Evolutionary conservation across 2,797 vertebrate species (phyloP), one percentile per base, ranked within the genome.

Genomic region (Enteromius afrohamiltoni): DNA sequence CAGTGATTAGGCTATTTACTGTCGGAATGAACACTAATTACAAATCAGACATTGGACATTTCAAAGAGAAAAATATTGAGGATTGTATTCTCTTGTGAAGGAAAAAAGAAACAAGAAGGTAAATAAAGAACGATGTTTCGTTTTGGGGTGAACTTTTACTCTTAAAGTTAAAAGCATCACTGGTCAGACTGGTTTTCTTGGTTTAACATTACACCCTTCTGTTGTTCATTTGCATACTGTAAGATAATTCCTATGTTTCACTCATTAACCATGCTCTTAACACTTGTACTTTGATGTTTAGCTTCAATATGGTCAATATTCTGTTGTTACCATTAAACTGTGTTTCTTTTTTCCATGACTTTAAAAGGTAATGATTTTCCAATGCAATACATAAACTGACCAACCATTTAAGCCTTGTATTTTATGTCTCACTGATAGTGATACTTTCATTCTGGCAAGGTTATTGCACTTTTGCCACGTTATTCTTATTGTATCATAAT

Each of bases 361-460:
- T 34, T 74, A n/a, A 73, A 60, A 80, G 78, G 78, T 88, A 86
- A 88, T 86, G 13, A 85, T 86, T 85, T 71, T 37, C 78, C 64
- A 13, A 13, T 73, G 42, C 47, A 81, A 37, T 81, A 81, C 69
- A 71, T 74, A 68, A 86, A 80, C 82, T 31, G 70, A 37, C 55
- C 85, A 82, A 75, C 74, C 80, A 79, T 80, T 78, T 75, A 51
- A 85, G 53, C 73, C 19, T n/a, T 9, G 29, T 47, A 49, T 74
- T 70, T 80, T 58, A 80, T 29, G 14, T 79, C 51, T 68, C 34
- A 26, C 65, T 34, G 19, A 62, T 16, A 47, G 7, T 34, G 68
- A 1, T 14, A 2, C n/a, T 55, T 26, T 45, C 17, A 45, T 67
- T 67, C 78, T 58, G 49, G 23, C 9, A 6, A 16, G 5, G 5